Evolutionary conservation across 2,113 vertebrate genomes (phyloP), one percentile per base, ranked within the genome.

Genomic region (Podocnemis expansa): DNA sequence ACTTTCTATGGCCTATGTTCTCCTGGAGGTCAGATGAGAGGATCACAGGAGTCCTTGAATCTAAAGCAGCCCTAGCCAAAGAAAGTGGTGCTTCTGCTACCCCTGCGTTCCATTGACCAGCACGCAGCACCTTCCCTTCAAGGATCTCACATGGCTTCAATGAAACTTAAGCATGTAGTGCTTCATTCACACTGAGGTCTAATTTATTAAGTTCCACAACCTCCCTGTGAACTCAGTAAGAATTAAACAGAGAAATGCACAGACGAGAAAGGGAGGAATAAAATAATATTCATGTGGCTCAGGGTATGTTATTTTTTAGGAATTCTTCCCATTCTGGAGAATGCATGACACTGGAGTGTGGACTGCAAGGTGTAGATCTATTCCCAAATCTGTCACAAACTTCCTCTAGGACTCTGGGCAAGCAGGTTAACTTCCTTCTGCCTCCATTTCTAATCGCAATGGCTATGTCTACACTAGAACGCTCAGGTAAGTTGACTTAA

Each of bases 271-370:
- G 47, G 80, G 34, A 25, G 89, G 81, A 73, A 16, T 4, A 70
- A 27, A 54, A 45, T 80, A 21, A 38, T 4, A 0, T 45, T 27
- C 24, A 22, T 29, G 41, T 76, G 1, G 0, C n/a, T 2, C 1
- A 5, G 8, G 2, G 80, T 4, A 17, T 3, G 7, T 16, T 84
- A 92, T 58, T 45, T 75, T 76, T 45, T 25, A 76, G 27, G 73
- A 8, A 19, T 22, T 16, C 49, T 52, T 51, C 8, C n/a, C 79
- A 27, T 88, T 91, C 41, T 76, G 73, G 73, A 45, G 41, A 14
- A 76, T 76, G 38, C 41, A 7, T 13, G 6, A 24, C 27, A 27
- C 25, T 43, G 41, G 55, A 43, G 51, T 80, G 45, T 0, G 0
- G 63, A 45, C 58, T 56, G 70, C 38, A 43, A 85, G 27, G 29